Conservation (phyloP, 2,888 invertebrate genomes). For the Agonopterix subpropinquella region DNA sequence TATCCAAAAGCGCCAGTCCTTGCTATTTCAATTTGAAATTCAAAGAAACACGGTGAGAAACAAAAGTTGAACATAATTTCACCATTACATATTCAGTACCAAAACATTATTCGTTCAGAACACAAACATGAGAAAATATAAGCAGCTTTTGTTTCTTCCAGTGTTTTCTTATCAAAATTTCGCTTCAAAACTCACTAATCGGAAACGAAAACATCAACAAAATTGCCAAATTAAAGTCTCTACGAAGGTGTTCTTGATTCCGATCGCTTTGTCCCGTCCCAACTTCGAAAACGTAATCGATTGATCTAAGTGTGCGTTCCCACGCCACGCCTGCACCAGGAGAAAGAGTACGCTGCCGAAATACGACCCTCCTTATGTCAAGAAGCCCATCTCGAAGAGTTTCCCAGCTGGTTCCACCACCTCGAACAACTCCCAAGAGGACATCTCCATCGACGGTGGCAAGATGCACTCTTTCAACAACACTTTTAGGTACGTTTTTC, state of each 20-base stretch:
- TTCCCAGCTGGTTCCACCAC: slow-evolving; percentile 79
- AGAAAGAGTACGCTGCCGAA: slow-evolving; percentile 93
- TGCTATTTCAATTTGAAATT: slow-evolving; percentile 32
- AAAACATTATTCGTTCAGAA: slow-evolving; percentile 1
- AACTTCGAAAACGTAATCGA: slow-evolving; percentile 68
- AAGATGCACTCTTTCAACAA: slow-evolving; percentile 89
- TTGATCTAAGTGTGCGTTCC: slow-evolving; percentile 76
- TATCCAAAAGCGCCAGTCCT: slow-evolving; percentile 74
- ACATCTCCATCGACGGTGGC: slow-evolving; percentile 86
- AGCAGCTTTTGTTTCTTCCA: slow-evolving; percentile 30
- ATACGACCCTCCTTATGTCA: slow-evolving; percentile 91
- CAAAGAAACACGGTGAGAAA: slow-evolving; percentile 26
- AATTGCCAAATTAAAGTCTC: slow-evolving; percentile 10
- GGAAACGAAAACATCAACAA: slow-evolving; percentile 30
- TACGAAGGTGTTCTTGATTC: slow-evolving; percentile 44
- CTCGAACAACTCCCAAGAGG: slow-evolving; percentile 86
- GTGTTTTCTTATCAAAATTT: slow-evolving; percentile 15
- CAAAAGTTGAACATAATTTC: slow-evolving; percentile 19
- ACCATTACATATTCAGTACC: background rate
- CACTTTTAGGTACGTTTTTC: slow-evolving; percentile 81
- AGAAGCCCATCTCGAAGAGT: slow-evolving; percentile 87
- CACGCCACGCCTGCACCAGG: slow-evolving; percentile 78
- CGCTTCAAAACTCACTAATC: slow-evolving; percentile 8
- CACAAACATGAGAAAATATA: background rate
- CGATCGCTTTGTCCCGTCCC: slow-evolving; percentile 27